Conservation (phyloP, 2,113 vertebrate species). For the Calyptomena viridis region DNA sequence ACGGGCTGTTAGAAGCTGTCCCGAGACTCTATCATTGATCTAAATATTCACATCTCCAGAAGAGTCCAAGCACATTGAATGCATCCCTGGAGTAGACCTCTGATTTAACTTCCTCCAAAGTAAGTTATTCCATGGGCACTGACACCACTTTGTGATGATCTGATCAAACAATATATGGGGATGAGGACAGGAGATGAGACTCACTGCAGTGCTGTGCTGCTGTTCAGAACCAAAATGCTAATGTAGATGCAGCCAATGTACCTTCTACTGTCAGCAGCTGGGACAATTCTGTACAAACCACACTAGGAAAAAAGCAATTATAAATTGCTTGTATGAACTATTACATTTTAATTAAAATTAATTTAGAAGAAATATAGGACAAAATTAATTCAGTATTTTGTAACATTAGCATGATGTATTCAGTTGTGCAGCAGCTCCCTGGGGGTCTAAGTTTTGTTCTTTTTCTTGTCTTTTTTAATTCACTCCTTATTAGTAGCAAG, state of each 20-base stretch:
- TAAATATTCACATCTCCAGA: not conserved
- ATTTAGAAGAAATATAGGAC: not conserved
- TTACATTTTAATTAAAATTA: not conserved
- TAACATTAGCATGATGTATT: not conserved
- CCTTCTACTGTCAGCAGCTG: not conserved
- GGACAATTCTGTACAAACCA: not conserved
- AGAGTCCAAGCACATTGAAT: rapidly evolving
- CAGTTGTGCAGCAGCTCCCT: not conserved
- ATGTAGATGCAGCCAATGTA: not conserved
- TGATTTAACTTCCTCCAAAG: not conserved
- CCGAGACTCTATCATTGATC: not conserved
- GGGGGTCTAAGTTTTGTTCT: not conserved
- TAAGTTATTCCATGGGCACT: not conserved
- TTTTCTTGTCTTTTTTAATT: not conserved
- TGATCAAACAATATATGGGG: not conserved
- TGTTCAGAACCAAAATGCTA: not conserved
- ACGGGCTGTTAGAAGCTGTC: not conserved
- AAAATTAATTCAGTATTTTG: not conserved
- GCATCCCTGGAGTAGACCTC: not conserved
- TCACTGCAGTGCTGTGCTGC: not conserved
- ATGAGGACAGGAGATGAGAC: rapidly evolving
- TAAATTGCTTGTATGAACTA: not conserved
- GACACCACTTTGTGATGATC: not conserved
- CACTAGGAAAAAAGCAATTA: not conserved
- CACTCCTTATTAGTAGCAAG: not conserved